Evolutionary conservation across 1,140 invertebrate genomes (phyloP), one percentile per base, ranked within the genome.

Genomic region (Psix sp.): DNA sequence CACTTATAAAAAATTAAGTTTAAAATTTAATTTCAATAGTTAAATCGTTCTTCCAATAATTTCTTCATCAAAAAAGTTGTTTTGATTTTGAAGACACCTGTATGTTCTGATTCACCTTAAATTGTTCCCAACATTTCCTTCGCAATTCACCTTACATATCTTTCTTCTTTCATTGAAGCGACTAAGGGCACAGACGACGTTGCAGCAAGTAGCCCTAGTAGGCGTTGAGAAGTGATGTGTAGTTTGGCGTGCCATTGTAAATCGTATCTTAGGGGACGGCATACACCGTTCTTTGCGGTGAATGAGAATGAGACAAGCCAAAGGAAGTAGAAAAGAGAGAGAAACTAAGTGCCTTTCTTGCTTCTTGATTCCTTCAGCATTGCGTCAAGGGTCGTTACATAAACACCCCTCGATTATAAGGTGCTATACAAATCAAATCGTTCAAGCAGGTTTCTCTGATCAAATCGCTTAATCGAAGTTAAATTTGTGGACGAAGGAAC

Each of bases 391-490:
- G 62, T 76, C 74, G 74, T 67, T 71, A 40, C 66, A 48, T 52
- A 70, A 75, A 68, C 60, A 48, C 60, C 73, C 73, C 56, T 67
- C 29, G 36, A 71, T 71, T 71, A 62, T 15, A 66, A 75, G 66
- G 66, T 76, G 51, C 43, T 52, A 72, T 56, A 71, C 67, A 66
- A 76, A 52, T 51, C 54, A 60, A 66, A 60, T 59, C 40, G 43
- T 49, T 56, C 16, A 6, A 49, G 38, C 66, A 76, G 73, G 66
- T 71, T 24, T 5, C 15, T 43, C 56, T 66, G 18, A 65, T 45
- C 35, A 20, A 46, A 57, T 57, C 35, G 18, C 11, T 5, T 10
- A 39, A 52, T 66, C 35, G 10, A 33, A 60, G 56, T 46, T 21
- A 57, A 38, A 36, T 42, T 57, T 43, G 21, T 7, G 7, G 7